Percentiles rank a stretch among this genome's conserved stretches.
Conservation (phyloP, 2,113 vertebrate genomes). For the Scopus umbretta region DNA sequence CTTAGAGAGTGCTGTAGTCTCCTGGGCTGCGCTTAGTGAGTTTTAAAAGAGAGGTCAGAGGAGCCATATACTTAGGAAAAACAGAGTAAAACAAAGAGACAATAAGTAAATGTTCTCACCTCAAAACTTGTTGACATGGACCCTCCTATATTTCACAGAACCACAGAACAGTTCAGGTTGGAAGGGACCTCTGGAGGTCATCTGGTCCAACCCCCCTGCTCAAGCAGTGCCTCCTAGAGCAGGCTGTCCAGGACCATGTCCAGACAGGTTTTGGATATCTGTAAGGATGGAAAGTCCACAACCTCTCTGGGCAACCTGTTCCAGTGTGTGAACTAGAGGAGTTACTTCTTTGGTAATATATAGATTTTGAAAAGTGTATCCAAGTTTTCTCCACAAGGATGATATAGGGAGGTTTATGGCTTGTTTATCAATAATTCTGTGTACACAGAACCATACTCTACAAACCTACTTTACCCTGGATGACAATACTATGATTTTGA, state of each 20-base stretch:
- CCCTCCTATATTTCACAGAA: neutral
- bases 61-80: neutral
- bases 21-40: neutral
- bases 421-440: neutral
- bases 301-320: neutral
- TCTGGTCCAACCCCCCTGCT: rapidly evolving
- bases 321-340: neutral
- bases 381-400: neutral
- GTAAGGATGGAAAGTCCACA: neutral
- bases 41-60: neutral
- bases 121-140: neutral
- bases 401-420: neutral
- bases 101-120: neutral
- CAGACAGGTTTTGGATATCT: neutral
- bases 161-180: neutral
- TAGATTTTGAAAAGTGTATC: neutral
- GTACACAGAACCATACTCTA: neutral
- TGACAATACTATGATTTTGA: neutral
- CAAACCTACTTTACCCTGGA: neutral
- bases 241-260: neutral
- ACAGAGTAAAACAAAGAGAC: neutral
- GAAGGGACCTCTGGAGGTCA: neutral
- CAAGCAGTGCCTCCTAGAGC: neutral
- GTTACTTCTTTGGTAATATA: neutral
- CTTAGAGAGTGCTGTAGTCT: neutral